Evolutionary conservation across 2,888 invertebrate species (phyloP), one percentile per base, ranked within the genome.

Genomic region (Idaea dimidiata): DNA sequence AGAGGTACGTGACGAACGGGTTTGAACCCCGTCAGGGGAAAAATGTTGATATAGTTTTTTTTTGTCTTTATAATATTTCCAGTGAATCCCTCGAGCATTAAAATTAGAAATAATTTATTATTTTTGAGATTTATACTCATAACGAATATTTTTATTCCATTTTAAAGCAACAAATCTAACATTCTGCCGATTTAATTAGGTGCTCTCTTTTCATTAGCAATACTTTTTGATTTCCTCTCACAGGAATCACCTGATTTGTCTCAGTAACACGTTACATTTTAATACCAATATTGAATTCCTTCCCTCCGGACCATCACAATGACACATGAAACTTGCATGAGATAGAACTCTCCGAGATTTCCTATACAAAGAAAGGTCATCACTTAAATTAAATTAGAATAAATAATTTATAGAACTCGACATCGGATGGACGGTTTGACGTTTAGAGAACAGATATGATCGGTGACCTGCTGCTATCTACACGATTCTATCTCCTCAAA

Each of bases 361-460:
- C 77, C 74, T 77, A 77, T 76, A 83, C 84, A 88, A 78, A 80
- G 78, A 88, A 87, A 91, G 90, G 90, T 91, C 89, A 89, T 82
- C 86, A 86, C 86, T 88, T 86, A 89, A 90, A 91, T 91, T 90
- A 89, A 89, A 91, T 91, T 91, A 90, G 88, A 88, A 90, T 88
- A 88, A 89, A 89, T 91, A 89, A 89, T 90, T 87, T 86, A 86
- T 88, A 86, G 86, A 82, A 78, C 84, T 84, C 87, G 89, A 91
- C 88, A 83, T 78, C 74, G 79, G 89, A 88, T 80, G 86, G 89
- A 89, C 89, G 89, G 86, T 74, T 91, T 91, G 91, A 91, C 92
- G 89, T 83, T 77, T 81, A 78, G 77, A 78, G 74, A 75, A 62
- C 72, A 84, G 91, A 91, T 91, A 90, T 84, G 84, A 90, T 90